These are phyloP conservation scores for Stenichneumon culpator DNA, from an alignment of 2,888 invertebrate genomes.

Conservation along the genomic window DNA sequence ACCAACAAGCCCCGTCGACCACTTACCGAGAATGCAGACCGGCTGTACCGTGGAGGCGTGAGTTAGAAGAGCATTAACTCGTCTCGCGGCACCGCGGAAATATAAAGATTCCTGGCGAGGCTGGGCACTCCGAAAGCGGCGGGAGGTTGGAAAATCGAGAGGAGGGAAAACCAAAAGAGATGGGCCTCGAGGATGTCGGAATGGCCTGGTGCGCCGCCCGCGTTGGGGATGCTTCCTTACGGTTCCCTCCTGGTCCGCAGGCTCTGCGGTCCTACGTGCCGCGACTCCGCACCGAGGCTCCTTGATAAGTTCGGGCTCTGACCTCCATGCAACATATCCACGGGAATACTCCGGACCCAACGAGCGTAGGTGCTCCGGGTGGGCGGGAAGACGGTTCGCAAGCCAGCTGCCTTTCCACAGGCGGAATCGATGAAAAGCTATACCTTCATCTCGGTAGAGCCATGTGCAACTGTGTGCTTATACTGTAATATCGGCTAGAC, in stretches of 20 bases:
- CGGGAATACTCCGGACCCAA: conserved; percentile 11
- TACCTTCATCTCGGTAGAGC: not conserved
- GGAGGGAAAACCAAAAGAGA: not conserved
- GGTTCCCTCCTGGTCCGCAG: conserved; percentile 44
- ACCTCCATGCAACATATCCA: conserved; percentile 26
- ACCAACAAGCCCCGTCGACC: conserved; percentile 27
- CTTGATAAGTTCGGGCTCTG: conserved; percentile 57
- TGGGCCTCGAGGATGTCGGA: not conserved
- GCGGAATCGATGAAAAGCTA: conserved; percentile 54
- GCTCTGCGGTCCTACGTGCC: conserved; percentile 65
- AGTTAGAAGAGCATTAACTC: conserved; percentile 44
- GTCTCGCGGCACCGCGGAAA: conserved; percentile 30
- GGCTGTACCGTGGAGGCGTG: conserved; percentile 28
- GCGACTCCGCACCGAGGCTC: conserved; percentile 54
- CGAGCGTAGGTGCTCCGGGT: conserved; percentile 32
- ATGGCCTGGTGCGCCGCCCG: conserved; percentile 3
- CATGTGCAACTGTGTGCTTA: not conserved
- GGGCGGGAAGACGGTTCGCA: conserved; percentile 34
- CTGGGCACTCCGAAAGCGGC: conserved; percentile 2
- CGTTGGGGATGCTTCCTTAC: conserved; percentile 49
- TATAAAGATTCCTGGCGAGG: conserved; percentile 48
- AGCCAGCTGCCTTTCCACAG: conserved; percentile 2
- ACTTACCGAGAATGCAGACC: conserved; percentile 40
- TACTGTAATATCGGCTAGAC: not conserved
- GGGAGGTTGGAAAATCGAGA: conserved; percentile 2